Evolutionary conservation across 2,797 vertebrate genomes (phyloP), one percentile per base, ranked within the genome.

Genomic region (Gorsachius magnificus): DNA sequence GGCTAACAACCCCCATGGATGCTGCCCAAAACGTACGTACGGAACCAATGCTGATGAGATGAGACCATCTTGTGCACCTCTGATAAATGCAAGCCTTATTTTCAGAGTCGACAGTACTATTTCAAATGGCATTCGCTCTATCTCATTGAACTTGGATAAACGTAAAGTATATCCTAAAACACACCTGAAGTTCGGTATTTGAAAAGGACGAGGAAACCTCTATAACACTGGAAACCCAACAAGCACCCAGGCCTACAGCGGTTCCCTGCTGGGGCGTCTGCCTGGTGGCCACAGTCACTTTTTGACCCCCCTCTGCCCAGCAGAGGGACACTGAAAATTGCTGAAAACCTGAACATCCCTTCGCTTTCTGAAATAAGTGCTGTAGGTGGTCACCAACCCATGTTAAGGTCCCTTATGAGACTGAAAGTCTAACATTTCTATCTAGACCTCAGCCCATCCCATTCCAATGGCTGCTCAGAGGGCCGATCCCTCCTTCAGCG

Each of bases 11-110:
- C 53, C 9, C 19, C 13, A 14, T 9, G 21, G 57, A 33, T 48
- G 38, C 36, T 38, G 36, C 80, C 61, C 83, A 65, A 19, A 57
- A 53, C 1, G 5, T 8, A 13, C 0, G 1, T 3, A 11, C 21
- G n/a, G 51, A 61, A 72, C 50, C 35, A 28, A 9, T 8, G 35
- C 50, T 51, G 51, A 46, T 15, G 33, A 57, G 36, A 29, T 20
- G 57, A 82, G 51, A 64, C 35, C 24, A 35, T 35, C 53, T 17
- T 36, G 48, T n/a, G 48, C 54, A 43, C 4, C 38, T 56, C 54
- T 50, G 29, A 57, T 12, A 69, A 61, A 69, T 2, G 16, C 25
- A 61, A 45, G 28, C 25, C 28, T 24, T 31, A 16, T 48, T 85
- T 80, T 29, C 66, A 26, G 66, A 53, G 31, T 7, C 11, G 2